Percentiles rank a stretch among this genome's conserved stretches.
These are phyloP conservation scores for Heliconius eleuchia DNA, from an alignment of 1,140 invertebrate species.

Conservation along the genomic window DNA sequence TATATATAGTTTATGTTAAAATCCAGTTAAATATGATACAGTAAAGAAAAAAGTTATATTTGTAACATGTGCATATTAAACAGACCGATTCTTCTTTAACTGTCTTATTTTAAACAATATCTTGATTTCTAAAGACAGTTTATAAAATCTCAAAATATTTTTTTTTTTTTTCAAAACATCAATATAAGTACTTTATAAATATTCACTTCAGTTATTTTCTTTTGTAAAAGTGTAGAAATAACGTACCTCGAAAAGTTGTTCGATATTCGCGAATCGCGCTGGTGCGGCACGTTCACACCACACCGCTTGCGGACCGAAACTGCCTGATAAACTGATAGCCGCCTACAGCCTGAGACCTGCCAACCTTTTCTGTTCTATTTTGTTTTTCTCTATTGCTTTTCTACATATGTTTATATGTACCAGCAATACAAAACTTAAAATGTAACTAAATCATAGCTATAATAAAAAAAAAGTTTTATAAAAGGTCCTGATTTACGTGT, in stretches of 20 bases:
- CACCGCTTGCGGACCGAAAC: slow-evolving; percentile 37
- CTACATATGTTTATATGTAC: too few relatives aligned
- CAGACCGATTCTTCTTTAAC: too few relatives aligned
- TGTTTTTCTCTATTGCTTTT: background rate
- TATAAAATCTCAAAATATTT: background rate
- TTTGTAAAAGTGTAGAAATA: background rate
- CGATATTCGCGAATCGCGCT: slow-evolving; percentile 13
- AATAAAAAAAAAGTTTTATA: too few relatives aligned
- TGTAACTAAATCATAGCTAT: too few relatives aligned
- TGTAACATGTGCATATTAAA: too few relatives aligned
- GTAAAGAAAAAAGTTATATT: too few relatives aligned
- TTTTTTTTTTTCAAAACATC: background rate
- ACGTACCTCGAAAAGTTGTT: slow-evolving; percentile 45
- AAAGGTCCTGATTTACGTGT: too few relatives aligned
- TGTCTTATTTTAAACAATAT: too few relatives aligned
- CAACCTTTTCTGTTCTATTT: background rate
- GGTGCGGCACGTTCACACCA: slow-evolving; percentile 30
- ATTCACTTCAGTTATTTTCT: background rate
- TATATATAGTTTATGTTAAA: too few relatives aligned
- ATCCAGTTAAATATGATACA: too few relatives aligned
- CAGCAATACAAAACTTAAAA: background rate
- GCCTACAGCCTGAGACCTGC: slow-evolving; percentile 17
- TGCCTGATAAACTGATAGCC: slow-evolving; percentile 43
- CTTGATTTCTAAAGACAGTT: too few relatives aligned
- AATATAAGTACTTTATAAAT: background rate